A percentile compares a stretch with the other conserved stretches of the same genome.
These are phyloP conservation scores for Patiria pectinifera DNA, from an alignment of 53 echinoderm and acorn worm species.

Conservation along the genomic window DNA sequence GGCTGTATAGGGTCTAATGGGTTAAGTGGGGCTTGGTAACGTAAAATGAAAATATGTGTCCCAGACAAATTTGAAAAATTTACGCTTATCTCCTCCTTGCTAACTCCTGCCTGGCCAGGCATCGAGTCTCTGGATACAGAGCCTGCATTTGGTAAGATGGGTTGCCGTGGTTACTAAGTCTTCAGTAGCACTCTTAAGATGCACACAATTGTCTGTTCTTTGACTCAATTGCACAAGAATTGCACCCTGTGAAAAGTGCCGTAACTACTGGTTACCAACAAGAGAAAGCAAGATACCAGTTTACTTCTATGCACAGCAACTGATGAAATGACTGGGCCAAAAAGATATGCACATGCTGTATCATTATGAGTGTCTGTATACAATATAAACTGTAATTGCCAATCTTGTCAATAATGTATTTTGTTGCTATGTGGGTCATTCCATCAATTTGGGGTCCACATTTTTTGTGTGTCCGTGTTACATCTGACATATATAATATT, in stretches of 20 bases:
- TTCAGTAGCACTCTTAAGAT: neutral
- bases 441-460: no score
- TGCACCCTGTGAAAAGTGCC: neutral
- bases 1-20: neutral
- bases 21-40: neutral
- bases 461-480: no score
- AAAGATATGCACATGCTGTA: no score
- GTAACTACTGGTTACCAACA: neutral
- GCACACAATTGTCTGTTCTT: neutral
- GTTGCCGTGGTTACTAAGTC: constrained; percentile 25
- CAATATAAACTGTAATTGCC: no score
- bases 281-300: neutral
- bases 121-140: constrained; percentile 38
- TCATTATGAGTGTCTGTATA: no score
- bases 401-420: no score
- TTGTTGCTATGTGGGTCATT: no score
- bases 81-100: neutral
- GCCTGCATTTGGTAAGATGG: constrained; percentile 35
- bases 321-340: no score
- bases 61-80: neutral
- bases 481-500: no score
- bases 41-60: neutral
- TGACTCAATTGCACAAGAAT: neutral
- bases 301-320: neutral
- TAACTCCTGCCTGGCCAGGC: constrained; percentile 15